A percentile compares a stretch with the other conserved stretches of the same genome.
Evolutionary conservation across 2,113 vertebrate species (phyloP).

Genomic region (Corvus moneduloides): DNA sequence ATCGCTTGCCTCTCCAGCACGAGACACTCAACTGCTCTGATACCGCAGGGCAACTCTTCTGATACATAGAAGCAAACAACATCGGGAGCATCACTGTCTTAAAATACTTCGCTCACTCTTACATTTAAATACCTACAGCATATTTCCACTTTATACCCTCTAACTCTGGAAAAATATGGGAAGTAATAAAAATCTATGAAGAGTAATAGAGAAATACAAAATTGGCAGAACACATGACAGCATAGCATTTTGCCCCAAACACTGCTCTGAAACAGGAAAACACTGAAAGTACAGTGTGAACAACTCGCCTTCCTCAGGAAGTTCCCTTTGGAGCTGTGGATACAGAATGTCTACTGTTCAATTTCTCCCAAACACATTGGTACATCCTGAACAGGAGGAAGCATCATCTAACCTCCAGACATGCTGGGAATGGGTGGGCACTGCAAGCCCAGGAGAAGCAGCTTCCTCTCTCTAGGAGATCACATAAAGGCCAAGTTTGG

Average conservation of each 20-base stretch:
- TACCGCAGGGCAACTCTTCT: not conserved
- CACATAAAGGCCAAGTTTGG: not conserved
- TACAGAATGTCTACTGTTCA: not conserved
- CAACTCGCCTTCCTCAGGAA: slow-evolving; percentile 3
- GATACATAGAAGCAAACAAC: not conserved
- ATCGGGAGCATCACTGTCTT: not conserved
- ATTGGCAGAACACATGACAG: not conserved
- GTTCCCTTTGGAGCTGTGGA: not conserved
- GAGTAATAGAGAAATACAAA: not conserved
- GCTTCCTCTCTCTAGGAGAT: not conserved
- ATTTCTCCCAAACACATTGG: not conserved
- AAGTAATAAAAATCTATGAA: not conserved
- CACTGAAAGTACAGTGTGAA: not conserved
- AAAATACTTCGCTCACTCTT: not conserved
- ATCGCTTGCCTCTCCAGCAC: not conserved
- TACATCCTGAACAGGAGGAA: not conserved
- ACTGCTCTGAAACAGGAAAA: not conserved
- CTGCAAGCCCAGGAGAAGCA: not conserved
- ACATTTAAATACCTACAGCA: not conserved
- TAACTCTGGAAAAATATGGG: not conserved
- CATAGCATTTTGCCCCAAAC: not conserved
- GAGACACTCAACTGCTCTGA: not conserved
- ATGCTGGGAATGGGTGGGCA: not conserved
- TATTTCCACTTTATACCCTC: not conserved
- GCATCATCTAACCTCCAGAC: not conserved